Evolutionary conservation across 2,888 invertebrate species (phyloP).

Genomic region (Ariolimax columbianus): DNA sequence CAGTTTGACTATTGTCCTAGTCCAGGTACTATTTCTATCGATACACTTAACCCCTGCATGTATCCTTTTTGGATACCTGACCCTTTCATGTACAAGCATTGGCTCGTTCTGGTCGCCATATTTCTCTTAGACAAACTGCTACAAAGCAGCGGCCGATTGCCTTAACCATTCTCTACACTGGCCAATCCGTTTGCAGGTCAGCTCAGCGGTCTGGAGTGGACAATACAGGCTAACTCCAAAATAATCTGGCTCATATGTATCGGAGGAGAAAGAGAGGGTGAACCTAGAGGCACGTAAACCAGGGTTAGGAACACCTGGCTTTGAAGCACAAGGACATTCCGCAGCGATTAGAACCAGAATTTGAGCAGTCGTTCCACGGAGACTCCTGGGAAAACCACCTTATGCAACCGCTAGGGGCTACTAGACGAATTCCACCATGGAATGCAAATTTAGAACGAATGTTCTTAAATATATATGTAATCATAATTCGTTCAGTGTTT

Average conservation of each 20-base stretch:
- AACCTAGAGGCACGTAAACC: not conserved
- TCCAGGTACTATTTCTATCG: not conserved
- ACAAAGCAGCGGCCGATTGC: slow-evolving; percentile 23
- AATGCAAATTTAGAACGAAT: too few relatives aligned
- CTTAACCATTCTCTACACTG: not conserved
- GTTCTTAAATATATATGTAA: too few relatives aligned
- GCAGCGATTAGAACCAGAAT: too few relatives aligned
- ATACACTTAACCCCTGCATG: slow-evolving; percentile 13
- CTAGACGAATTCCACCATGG: too few relatives aligned
- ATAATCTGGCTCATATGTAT: slow-evolving; percentile 14
- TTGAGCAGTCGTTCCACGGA: too few relatives aligned
- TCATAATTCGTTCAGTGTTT: too few relatives aligned
- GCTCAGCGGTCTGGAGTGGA: slow-evolving; percentile 40
- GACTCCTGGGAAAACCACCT: too few relatives aligned
- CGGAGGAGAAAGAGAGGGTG: not conserved
- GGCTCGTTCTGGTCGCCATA: too few relatives aligned
- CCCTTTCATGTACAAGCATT: not conserved
- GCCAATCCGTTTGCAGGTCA: slow-evolving; percentile 38
- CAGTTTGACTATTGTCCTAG: not conserved
- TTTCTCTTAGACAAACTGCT: slow-evolving; percentile 19
- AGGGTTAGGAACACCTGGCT: slow-evolving; percentile 18
- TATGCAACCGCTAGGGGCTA: too few relatives aligned
- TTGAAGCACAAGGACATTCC: not conserved
- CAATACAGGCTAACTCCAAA: slow-evolving; percentile 28
- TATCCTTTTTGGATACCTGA: slow-evolving; percentile 1